Percentiles rank a stretch among this genome's conserved stretches.
Evolutionary conservation across 2,797 vertebrate species (phyloP).

Genomic region (Sparus aurata): DNA sequence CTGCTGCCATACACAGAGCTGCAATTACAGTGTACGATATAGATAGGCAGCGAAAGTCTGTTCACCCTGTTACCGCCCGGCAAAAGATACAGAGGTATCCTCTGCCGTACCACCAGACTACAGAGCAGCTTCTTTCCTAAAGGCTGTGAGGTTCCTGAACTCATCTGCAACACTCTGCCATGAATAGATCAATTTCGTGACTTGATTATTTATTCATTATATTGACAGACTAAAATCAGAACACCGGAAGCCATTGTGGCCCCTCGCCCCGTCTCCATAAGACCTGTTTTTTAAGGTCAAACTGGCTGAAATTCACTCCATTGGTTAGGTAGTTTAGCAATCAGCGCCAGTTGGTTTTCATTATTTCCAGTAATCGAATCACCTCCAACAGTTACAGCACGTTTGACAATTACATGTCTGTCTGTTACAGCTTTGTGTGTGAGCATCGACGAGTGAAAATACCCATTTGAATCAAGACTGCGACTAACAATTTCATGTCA

Average conservation of each 20-base stretch:
- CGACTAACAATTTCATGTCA: background rate
- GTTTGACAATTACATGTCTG: conserved; percentile 16
- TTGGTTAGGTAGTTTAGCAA: conserved; percentile 32
- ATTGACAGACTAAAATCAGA: too few species aligned
- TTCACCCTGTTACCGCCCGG: too few species aligned
- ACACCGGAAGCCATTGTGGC: background rate
- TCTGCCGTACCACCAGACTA: too few species aligned
- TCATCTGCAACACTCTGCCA: too few species aligned
- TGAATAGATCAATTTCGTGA: too few species aligned
- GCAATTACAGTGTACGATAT: conserved; percentile 8
- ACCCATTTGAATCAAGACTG: background rate
- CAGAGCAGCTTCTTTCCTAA: too few species aligned
- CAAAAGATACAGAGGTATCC: too few species aligned
- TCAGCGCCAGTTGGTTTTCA: conserved; percentile 45
- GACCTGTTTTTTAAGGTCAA: conserved; percentile 15
- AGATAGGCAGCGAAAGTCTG: background rate
- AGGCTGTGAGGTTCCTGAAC: too few species aligned
- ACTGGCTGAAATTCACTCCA: conserved; percentile 28
- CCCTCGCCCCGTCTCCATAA: background rate
- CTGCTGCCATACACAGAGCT: conserved; percentile 20
- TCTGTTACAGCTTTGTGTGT: conserved; percentile 9
- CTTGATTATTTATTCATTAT: too few species aligned
- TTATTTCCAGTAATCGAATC: conserved; percentile 57
- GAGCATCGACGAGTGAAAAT: conserved; percentile 1
- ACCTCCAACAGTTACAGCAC: conserved; percentile 26